Percentiles rank a stretch among this genome's conserved stretches.
These are phyloP conservation scores for Ganaspis sp. DNA, from an alignment of 1,140 invertebrate genomes.

Conservation along the genomic window DNA sequence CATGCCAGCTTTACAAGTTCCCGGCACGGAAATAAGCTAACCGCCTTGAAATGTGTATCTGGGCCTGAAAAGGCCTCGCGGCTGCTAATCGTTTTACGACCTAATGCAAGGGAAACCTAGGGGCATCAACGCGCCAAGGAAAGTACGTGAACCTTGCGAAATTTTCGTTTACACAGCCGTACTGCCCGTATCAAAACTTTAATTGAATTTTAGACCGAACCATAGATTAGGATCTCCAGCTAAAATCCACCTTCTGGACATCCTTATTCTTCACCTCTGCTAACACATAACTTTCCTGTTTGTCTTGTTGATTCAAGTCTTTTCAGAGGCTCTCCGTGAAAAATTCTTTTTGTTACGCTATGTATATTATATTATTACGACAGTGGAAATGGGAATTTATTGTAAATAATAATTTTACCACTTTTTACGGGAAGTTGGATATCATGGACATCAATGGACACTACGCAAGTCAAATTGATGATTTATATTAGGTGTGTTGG, in stretches of 20 bases:
- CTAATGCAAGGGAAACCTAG: slow-evolving; percentile 47
- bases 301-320: slow-evolving; percentile 22
- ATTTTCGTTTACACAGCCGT: slow-evolving; percentile 77
- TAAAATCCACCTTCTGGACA: slow-evolving; percentile 52
- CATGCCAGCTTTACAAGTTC: slow-evolving; percentile 32
- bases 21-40: slow-evolving; percentile 48
- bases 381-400: too few relatives aligned
- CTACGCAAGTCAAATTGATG: too few relatives aligned
- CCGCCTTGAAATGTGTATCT: slow-evolving; percentile 45
- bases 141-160: slow-evolving; percentile 74
- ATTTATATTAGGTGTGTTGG: too few relatives aligned
- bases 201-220: slow-evolving; percentile 74
- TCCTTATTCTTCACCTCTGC: slow-evolving; percentile 43
- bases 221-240: slow-evolving; percentile 72
- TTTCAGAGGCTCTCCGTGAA: too few relatives aligned
- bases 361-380: too few relatives aligned
- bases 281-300: slow-evolving; percentile 1
- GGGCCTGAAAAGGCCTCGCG: slow-evolving; percentile 56
- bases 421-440: too few relatives aligned
- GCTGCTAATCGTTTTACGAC: slow-evolving; percentile 74
- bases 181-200: slow-evolving; percentile 76
- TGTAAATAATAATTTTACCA: too few relatives aligned
- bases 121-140: slow-evolving; percentile 59
- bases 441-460: too few relatives aligned
- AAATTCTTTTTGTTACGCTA: too few relatives aligned